Base-by-base conservation (phyloP, 2,113 vertebrate genomes). In the Orientallactaga bullata region DNA sequence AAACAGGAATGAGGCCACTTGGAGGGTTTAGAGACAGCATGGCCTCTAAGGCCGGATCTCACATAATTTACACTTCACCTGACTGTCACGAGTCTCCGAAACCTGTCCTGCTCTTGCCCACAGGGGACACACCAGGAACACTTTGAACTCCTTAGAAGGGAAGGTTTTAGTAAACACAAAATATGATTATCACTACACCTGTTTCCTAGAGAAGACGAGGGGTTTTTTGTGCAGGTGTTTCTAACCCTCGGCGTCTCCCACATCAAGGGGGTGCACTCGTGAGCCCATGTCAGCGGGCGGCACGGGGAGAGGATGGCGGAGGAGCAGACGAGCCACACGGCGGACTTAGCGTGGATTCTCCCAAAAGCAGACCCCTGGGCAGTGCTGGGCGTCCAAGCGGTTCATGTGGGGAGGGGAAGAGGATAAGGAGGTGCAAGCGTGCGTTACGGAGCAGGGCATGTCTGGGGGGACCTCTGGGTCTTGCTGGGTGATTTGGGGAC, bases 161-260 rank as follows among this genome's bases (percentile, higher is more conserved):
- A 91, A 55, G 35, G 74, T 88, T 78, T 88, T 35, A 35, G 81
- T 78, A 95, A 95, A 91, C 79, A 93, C 35, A 91, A 95, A 93
- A 77, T 63, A 78, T 11, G 37, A 92, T 92, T 96, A 81, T 78
- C 85, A 35, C 82, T 74, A 91, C 39, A 90, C 68, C 95, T 94
- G 81, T 74, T 91, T 94, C 69, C 60, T 79, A 60, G 78, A 84
- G 91, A 60, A 93, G 81, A 85, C 28, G 84, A 96, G 88, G 90
- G 88, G 32, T 63, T 94, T 95, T 96, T 87, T 78, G 68, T 39
- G 88, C 95, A 96, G 82, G 82, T 94, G 94, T 88, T 69, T 93
- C 76, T 60, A 60, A 72, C 58, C n/a, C 35, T 86, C 69, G 55
- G 63, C 60, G 51, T 81, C 81, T 89, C 68, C 51, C 71, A 21